A percentile compares a stretch with the other conserved stretches of the same genome.
phyloP scores from a whole-genome alignment of 2,888 invertebrate species.

The Lithosia quadra region DNA sequence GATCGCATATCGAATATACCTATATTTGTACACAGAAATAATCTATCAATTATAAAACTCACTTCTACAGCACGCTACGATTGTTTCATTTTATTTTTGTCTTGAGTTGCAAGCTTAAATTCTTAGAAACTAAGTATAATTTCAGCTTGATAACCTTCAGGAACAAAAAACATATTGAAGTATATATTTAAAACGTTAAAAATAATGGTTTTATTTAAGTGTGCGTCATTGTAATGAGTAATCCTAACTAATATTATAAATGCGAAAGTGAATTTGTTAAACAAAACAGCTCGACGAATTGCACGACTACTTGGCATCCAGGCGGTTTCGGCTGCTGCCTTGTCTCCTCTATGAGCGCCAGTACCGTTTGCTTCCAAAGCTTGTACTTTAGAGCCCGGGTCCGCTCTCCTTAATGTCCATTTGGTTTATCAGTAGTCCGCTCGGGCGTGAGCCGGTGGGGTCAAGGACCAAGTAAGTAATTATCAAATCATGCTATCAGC shows the following conservation, averaged over 20 bases:
- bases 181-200: background rate
- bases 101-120: background rate
- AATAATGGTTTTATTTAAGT: conserved; percentile 1
- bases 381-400: too few species aligned
- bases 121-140: background rate
- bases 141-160: background rate
- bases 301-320: too few species aligned
- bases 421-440: too few species aligned
- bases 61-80: background rate
- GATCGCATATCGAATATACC: background rate
- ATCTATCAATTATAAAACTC: conserved; percentile 1
- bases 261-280: background rate
- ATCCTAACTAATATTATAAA: conserved; percentile 1
- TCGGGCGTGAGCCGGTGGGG: too few species aligned
- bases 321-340: background rate
- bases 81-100: background rate
- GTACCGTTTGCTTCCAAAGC: too few species aligned
- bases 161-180: background rate
- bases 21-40: background rate
- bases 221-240: background rate
- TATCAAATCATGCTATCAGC: background rate
- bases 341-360: background rate
- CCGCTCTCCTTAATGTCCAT: too few species aligned
- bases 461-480: background rate
- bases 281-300: background rate